These are phyloP conservation scores for Colius striatus DNA, from an alignment of 2,113 vertebrate species.

Conservation along the genomic window DNA sequence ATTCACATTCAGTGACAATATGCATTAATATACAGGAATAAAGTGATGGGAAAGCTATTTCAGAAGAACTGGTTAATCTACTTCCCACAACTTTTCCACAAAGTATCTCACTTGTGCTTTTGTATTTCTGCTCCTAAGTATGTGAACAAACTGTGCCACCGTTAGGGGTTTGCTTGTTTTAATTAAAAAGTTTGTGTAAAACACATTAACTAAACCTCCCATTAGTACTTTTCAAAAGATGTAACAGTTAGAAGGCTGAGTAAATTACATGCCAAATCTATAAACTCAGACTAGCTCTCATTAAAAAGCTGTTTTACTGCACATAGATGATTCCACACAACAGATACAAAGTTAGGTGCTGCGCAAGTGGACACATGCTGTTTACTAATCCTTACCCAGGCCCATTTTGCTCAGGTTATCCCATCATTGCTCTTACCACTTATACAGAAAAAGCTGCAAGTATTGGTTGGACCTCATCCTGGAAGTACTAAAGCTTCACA, in stretches of 20 bases:
- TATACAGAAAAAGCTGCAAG: neutral
- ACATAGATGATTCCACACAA: neutral
- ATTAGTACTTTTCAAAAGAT: neutral
- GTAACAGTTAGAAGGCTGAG: neutral
- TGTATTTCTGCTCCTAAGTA: neutral
- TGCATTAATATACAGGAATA: neutral
- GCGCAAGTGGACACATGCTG: neutral
- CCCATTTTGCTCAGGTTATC: neutral
- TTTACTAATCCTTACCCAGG: neutral
- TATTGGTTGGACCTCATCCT: neutral
- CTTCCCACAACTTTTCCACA: neutral
- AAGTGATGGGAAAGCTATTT: neutral
- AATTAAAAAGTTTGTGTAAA: neutral
- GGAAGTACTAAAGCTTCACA: neutral
- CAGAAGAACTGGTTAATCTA: neutral
- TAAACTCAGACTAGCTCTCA: neutral
- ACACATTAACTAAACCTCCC: neutral
- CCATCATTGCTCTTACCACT: rapidly evolving
- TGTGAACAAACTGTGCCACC: neutral
- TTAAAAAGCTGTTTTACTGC: neutral
- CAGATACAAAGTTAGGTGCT: neutral
- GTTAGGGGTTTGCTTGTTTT: neutral
- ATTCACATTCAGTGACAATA: neutral
- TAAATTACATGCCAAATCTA: neutral
- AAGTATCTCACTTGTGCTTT: neutral